Evolutionary conservation across 2,888 invertebrate species (phyloP).

Genomic region (Perdita meconis): DNA sequence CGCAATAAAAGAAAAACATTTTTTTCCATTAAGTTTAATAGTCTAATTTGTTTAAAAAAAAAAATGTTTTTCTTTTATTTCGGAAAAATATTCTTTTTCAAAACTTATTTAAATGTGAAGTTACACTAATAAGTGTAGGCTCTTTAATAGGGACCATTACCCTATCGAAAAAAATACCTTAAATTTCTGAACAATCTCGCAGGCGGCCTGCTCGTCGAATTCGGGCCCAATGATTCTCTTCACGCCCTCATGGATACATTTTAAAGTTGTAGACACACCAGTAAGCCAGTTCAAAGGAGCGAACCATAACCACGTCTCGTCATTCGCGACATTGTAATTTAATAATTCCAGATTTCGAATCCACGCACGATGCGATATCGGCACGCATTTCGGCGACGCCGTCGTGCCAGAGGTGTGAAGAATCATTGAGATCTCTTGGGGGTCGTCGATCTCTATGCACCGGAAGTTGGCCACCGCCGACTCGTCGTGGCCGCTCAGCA

Average conservation of each 20-base stretch:
- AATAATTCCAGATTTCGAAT: not conserved
- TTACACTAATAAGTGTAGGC: too few relatives aligned
- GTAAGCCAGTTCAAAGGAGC: conserved; percentile 78
- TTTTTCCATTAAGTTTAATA: too few relatives aligned
- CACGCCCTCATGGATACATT: conserved; percentile 29
- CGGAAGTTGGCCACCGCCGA: conserved; percentile 66
- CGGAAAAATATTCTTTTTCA: too few relatives aligned
- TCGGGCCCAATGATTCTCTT: conserved; percentile 67
- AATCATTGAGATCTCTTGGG: conserved; percentile 66
- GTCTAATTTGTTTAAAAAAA: too few relatives aligned
- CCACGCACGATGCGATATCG: conserved; percentile 70
- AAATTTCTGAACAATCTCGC: conserved; percentile 75
- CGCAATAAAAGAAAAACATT: too few relatives aligned
- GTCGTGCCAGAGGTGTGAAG: conserved; percentile 80
- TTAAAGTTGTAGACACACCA: conserved; percentile 66
- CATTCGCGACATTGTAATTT: not conserved
- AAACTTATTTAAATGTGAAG: too few relatives aligned
- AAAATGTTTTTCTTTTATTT: too few relatives aligned
- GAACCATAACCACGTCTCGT: conserved; percentile 61
- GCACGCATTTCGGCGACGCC: conserved; percentile 77
- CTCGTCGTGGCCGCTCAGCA: conserved; percentile 59
- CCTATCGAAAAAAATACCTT: conserved; percentile 74
- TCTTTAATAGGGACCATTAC: too few relatives aligned
- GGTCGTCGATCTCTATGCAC: conserved; percentile 52
- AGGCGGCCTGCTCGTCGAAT: conserved; percentile 70